These are phyloP conservation scores for Galbula dea DNA, from an alignment of 2,113 vertebrate species.

Conservation along the genomic window DNA sequence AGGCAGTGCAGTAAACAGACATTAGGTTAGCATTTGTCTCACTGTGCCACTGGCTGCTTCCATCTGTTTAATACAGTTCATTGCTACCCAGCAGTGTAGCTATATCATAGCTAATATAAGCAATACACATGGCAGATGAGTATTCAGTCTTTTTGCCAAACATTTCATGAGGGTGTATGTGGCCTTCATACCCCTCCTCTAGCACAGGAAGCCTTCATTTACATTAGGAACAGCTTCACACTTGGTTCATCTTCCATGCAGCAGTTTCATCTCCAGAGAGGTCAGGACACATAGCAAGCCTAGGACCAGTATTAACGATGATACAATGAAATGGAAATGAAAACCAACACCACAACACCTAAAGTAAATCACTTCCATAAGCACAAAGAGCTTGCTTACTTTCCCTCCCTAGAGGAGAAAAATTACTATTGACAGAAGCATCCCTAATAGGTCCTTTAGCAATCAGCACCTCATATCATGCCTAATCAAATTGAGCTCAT, in stretches of 20 bases:
- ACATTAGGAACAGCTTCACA: background rate
- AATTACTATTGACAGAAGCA: background rate
- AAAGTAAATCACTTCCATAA: background rate
- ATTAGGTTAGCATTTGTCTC: background rate
- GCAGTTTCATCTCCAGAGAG: background rate
- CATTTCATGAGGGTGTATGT: rapidly evolving
- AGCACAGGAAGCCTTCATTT: background rate
- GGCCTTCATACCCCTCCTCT: background rate
- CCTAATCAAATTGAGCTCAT: background rate
- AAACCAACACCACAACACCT: background rate
- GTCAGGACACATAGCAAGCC: background rate
- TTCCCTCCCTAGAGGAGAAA: background rate
- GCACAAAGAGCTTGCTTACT: background rate
- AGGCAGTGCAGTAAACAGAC: background rate
- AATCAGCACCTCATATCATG: background rate
- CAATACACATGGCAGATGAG: background rate
- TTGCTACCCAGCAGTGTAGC: background rate
- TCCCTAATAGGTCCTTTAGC: background rate
- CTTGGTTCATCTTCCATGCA: background rate
- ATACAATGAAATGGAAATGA: background rate
- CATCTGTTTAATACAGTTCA: background rate
- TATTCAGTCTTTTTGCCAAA: background rate
- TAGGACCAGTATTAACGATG: background rate
- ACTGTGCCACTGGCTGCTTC: background rate
- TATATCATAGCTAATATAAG: background rate